Evolutionary conservation across 2,113 vertebrate species (phyloP).

Genomic region (Triplophysa siluroides): DNA sequence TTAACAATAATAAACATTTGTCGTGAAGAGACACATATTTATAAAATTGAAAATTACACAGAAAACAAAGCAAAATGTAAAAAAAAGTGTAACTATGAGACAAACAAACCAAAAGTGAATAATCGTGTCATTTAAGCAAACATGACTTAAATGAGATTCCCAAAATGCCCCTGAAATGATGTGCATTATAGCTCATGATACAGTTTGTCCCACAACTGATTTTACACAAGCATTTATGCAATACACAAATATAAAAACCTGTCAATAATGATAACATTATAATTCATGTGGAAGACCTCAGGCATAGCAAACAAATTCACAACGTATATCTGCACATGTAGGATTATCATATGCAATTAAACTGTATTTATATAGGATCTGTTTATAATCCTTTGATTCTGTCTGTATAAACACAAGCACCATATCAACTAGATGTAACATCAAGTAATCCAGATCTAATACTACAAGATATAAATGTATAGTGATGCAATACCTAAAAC

Average conservation of each 20-base stretch:
- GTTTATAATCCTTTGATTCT: not conserved
- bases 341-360: constrained; percentile 13
- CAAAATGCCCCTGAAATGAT: constrained; percentile 66
- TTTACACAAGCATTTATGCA: constrained; percentile 6
- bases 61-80: constrained; percentile 46
- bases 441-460: not conserved
- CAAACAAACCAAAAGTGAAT: constrained; percentile 71
- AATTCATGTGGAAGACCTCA: constrained; percentile 18
- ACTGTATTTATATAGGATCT: constrained; percentile 8
- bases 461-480: constrained; percentile 4
- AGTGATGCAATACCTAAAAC: constrained; percentile 2
- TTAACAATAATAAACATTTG: not conserved
- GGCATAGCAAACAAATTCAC: constrained; percentile 24
- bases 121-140: constrained; percentile 77
- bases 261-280: constrained; percentile 13
- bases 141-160: constrained; percentile 85
- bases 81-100: constrained; percentile 61
- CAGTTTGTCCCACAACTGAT: constrained; percentile 5
- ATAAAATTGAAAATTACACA: constrained; percentile 18
- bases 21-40: constrained; percentile 6
- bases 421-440: not conserved
- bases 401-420: not conserved
- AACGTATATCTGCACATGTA: not conserved
- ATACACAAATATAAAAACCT: constrained; percentile 1
- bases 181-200: constrained; percentile 58